Conservation (phyloP, 2,797 vertebrate species). For the Diceros bicornis region DNA sequence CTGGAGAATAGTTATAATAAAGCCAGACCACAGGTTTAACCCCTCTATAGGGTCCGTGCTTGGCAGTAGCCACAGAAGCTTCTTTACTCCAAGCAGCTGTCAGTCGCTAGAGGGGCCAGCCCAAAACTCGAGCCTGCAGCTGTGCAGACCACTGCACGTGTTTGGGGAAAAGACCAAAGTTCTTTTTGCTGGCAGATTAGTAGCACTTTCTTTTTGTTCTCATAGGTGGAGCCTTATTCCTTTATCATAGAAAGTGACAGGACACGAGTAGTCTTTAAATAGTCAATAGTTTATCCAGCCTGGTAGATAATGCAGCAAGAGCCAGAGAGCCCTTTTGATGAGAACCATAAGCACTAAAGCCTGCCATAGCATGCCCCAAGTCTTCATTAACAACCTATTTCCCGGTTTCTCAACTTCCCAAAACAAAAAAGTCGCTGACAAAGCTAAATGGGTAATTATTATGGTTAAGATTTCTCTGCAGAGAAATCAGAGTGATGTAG, state of each 20-base stretch:
- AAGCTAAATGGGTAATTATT: neutral
- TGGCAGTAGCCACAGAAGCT: neutral
- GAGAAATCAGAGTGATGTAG: neutral
- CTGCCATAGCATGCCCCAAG: neutral
- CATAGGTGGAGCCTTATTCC: neutral
- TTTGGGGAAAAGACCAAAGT: neutral
- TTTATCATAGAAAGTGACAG: neutral
- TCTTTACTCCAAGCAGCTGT: neutral
- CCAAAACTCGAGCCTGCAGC: neutral
- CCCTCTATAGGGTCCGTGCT: neutral
- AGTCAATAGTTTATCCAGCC: neutral
- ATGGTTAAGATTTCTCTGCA: neutral
- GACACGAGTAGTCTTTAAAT: neutral
- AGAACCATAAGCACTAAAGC: neutral
- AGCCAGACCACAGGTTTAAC: neutral
- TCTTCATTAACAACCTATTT: neutral
- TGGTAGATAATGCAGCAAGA: neutral
- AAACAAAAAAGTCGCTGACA: constrained; percentile 22
- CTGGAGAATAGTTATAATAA: neutral
- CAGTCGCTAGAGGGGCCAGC: neutral
- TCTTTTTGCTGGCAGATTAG: neutral
- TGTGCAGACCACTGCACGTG: neutral
- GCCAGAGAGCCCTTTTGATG: neutral
- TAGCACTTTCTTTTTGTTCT: neutral
- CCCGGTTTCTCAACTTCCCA: neutral